Base-by-base conservation (phyloP, 2,113 vertebrate genomes). In the Sus scrofa region DNA sequence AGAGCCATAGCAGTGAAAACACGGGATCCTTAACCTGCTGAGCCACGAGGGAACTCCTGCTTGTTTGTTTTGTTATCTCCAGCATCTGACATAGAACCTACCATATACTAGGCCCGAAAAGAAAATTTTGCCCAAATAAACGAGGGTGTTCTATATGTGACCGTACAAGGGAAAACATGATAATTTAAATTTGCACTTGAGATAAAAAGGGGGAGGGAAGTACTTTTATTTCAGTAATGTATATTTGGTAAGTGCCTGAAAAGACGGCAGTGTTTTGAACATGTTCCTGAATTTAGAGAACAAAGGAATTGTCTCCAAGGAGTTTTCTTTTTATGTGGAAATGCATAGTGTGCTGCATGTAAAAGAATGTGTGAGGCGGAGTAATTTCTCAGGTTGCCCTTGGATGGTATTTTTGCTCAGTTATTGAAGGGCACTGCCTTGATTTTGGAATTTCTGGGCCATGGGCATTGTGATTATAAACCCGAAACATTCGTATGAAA, bases 391-490 rank as follows among this genome's bases (percentile, higher is more conserved):
- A 79, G 83, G 62, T 34, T 92, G 83, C 37, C 58, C 68, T 30
- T 82, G n/a, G 3, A 13, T 3, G 22, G n/a, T 30, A 44, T 63
- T 86, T 91, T 60, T 73, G 22, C 11, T 91, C 27, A 37, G 19
- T 70, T 70, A 90, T 54, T 67, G 37, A 89, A 94, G 74, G 65
- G 11, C 15, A 18, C 30, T 86, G 37, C 12, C 22, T 90, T 74
- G 39, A 34, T 65, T 91, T 89, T 83, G 89, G 78, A 79, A 92
- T 95, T 96, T 97, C 73, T 71, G 32, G 62, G 32, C 82, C 50
- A 77, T n/a, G 44, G 58, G 60, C 75, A 79, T 79, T 94, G 34
- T 87, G 67, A 54, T 81, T 44, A 85, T 24, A 82, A n/a, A 86
- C n/a, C 24, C 77, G 26, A 92, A 95, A 91, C 3, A 3, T 67